Conservation (phyloP, 2,113 vertebrate species). For the Bungarus multicinctus region DNA sequence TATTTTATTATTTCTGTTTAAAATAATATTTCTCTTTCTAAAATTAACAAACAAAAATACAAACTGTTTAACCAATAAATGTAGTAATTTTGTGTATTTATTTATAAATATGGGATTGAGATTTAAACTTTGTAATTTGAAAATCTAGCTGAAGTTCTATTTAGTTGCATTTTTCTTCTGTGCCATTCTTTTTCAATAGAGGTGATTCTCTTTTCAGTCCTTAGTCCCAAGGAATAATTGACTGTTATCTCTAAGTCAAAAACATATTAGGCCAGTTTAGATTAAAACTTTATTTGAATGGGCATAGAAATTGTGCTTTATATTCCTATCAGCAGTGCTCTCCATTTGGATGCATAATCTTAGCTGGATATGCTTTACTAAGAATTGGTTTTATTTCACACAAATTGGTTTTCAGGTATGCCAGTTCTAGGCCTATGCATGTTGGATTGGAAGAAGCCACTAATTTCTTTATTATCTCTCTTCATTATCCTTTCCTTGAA, state of each 20-base stretch:
- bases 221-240: background rate
- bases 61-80: background rate
- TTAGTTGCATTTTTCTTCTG: background rate
- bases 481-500: background rate
- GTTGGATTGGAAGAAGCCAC: background rate
- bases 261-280: background rate
- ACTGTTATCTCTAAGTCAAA: background rate
- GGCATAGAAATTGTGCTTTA: background rate
- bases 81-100: background rate
- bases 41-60: background rate
- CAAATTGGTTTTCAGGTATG: background rate
- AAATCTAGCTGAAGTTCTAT: background rate
- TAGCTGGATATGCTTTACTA: no score
- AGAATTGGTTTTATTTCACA: background rate
- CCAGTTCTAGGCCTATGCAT: background rate
- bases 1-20: background rate
- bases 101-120: background rate
- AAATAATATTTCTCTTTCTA: background rate
- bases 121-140: background rate
- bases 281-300: background rate
- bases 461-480: background rate
- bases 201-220: background rate
- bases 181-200: background rate
- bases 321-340: background rate
- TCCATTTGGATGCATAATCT: background rate